Evolutionary conservation across 1,140 invertebrate genomes (phyloP).

Genomic region (Choristoneura fumiferana): DNA sequence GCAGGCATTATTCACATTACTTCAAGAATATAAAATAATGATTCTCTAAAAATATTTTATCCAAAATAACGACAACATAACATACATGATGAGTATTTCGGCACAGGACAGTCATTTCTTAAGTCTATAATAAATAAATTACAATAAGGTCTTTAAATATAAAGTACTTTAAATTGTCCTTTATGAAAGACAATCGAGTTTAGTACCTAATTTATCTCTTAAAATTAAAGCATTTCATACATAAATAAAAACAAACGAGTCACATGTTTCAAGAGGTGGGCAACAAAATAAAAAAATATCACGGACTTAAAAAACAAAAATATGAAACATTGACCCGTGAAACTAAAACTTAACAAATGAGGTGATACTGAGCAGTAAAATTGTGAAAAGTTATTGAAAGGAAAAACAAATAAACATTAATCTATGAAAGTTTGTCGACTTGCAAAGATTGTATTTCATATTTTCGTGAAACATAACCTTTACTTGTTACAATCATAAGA

Average conservation of each 20-base stretch:
- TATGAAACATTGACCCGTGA: slow-evolving; percentile 23
- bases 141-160: slow-evolving; percentile 35
- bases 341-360: too few relatives aligned
- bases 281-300: slow-evolving; percentile 16
- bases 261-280: slow-evolving; percentile 23
- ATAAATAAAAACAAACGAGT: slow-evolving; percentile 21
- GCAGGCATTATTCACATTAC: too few relatives aligned
- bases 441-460: too few relatives aligned
- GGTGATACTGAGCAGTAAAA: too few relatives aligned
- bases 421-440: too few relatives aligned
- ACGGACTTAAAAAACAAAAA: slow-evolving; percentile 9
- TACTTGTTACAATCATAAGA: too few relatives aligned
- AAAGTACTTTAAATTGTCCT: slow-evolving; percentile 34
- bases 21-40: too few relatives aligned
- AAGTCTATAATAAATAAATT: slow-evolving; percentile 36
- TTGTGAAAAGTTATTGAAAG: too few relatives aligned
- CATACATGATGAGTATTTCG: slow-evolving; percentile 31
- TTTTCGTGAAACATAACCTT: too few relatives aligned
- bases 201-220: background rate
- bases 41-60: too few relatives aligned
- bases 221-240: background rate
- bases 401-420: too few relatives aligned
- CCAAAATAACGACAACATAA: too few relatives aligned
- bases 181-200: slow-evolving; percentile 10
- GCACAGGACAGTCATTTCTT: slow-evolving; percentile 25